A percentile compares a stretch with the other conserved stretches of the same genome.
phyloP scores from a whole-genome alignment of 2,888 invertebrate genomes.

The Drosophila leonis region DNA sequence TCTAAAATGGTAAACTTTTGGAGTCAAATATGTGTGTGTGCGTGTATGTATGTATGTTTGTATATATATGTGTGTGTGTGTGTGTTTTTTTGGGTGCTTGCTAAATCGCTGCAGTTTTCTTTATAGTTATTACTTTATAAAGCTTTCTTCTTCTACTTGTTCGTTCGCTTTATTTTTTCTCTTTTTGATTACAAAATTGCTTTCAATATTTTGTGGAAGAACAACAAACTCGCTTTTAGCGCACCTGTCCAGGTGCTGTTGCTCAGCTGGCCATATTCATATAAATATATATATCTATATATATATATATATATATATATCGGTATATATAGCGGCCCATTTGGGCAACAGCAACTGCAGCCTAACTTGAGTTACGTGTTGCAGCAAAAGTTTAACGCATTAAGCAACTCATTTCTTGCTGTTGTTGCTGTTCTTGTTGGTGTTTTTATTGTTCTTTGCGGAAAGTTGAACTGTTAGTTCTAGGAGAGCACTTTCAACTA shows the following conservation, averaged over 20 bases:
- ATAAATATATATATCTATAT: neutral
- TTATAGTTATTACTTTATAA: slow-evolving; percentile 79
- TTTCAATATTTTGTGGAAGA: slow-evolving; percentile 69
- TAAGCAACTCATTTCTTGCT: slow-evolving; percentile 67
- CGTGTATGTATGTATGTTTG: slow-evolving; percentile 11
- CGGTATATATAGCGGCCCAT: slow-evolving; percentile 18
- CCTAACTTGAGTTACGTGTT: slow-evolving; percentile 74
- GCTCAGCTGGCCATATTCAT: slow-evolving; percentile 12
- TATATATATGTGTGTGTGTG: slow-evolving; percentile 8
- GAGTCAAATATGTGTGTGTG: slow-evolving; percentile 13
- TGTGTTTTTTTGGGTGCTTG: slow-evolving; percentile 18
- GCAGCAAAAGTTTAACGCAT: slow-evolving; percentile 79
- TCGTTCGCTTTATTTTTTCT: slow-evolving; percentile 22
- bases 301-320: neutral
- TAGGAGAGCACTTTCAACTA: slow-evolving; percentile 22
- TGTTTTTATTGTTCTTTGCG: slow-evolving; percentile 46
- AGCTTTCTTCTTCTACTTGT: slow-evolving; percentile 50
- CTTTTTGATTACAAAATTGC: slow-evolving; percentile 76
- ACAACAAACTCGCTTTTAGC: slow-evolving; percentile 60
- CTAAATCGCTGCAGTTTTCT: slow-evolving; percentile 74
- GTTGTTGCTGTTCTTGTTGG: slow-evolving; percentile 19
- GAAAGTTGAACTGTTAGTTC: slow-evolving; percentile 37
- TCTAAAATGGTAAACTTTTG: slow-evolving; percentile 29
- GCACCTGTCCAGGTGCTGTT: slow-evolving; percentile 61
- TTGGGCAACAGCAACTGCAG: slow-evolving; percentile 58